Evolutionary conservation across 2,888 invertebrate genomes (phyloP).

Genomic region (Chrysomela aeneicollis): DNA sequence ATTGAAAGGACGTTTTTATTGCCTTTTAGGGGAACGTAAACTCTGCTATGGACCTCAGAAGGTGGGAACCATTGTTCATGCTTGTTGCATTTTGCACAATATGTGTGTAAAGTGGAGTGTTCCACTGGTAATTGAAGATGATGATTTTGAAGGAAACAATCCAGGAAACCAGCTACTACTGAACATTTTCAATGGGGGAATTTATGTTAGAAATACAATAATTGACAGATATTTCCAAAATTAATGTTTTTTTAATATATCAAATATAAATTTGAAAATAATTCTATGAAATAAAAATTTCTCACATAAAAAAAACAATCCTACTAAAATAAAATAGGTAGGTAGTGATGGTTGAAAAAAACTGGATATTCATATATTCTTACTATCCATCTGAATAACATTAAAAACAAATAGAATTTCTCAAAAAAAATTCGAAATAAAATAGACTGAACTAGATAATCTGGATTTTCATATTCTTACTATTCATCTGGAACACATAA

Average conservation of each 20-base stretch:
- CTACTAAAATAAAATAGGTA: too few species aligned
- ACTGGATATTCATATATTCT: too few species aligned
- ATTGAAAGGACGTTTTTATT: constrained; percentile 3
- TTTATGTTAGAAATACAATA: background rate
- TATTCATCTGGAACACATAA: background rate
- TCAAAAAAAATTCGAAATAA: background rate
- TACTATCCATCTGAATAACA: too few species aligned
- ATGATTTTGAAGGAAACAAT: constrained; percentile 7
- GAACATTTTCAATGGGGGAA: background rate
- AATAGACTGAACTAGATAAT: background rate
- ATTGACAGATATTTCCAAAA: constrained; percentile 11
- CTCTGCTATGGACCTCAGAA: constrained; percentile 1
- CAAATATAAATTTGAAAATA: background rate
- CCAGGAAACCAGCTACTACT: constrained; percentile 5
- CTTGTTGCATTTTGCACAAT: too few species aligned
- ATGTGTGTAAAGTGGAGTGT: background rate
- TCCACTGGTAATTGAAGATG: background rate
- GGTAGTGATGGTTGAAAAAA: too few species aligned
- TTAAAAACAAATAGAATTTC: background rate
- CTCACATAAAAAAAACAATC: background rate
- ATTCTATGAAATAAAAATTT: background rate
- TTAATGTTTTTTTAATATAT: background rate
- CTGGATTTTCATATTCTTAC: background rate
- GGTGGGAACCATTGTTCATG: constrained; percentile 11
- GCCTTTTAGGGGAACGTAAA: constrained; percentile 5